Evolutionary conservation across 2,113 vertebrate species (phyloP), one percentile per base, ranked within the genome.

Genomic region (Ursus arctos): DNA sequence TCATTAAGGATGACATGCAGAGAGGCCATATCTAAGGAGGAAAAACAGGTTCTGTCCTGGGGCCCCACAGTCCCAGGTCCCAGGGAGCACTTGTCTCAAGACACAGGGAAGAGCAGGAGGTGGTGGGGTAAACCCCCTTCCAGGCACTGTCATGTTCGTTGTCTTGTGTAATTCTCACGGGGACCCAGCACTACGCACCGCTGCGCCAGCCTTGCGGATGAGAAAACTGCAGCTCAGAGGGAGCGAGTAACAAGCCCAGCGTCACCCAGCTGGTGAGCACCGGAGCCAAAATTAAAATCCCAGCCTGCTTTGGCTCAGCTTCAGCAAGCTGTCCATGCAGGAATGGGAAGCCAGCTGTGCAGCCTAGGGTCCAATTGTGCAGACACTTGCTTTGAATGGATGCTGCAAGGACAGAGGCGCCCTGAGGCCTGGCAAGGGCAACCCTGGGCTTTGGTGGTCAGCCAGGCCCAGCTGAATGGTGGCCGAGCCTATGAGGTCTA

Each of bases 161-260:
- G 40, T 43, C 84, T 51, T 31, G 6, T 36, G 1, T 26, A 53
- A 69, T 24, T 77, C 84, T 90, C 88, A 83, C 2, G 7, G 83
- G 47, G 74, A 53, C 72, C 18, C 8, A 0, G 84, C 61, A 49
- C 40, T 18, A 36, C 43, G 19, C 72, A 16, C 31, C 5, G 4
- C 49, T 49, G 28, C 33, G 61, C 79, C 72, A 12, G 26, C 51
- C 43, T 89, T 36, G 43, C 47, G 82, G 69, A 72, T 51, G 83
- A 84, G 85, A 49, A 92, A 80, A 43, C 12, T 0, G 24, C 77
- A 91, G 40, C 65, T 93, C 88, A 87, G 71, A 80, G 87, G 95
- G 43, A 28, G 33, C 74, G 67, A 53, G 71, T 3, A 82, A 80
- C n/a, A 63, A 71, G 57, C 36, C 65, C 53, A 77, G 31, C 33